Conservation (phyloP, 2,113 vertebrate species). For the Onychostruthus taczanowskii region DNA sequence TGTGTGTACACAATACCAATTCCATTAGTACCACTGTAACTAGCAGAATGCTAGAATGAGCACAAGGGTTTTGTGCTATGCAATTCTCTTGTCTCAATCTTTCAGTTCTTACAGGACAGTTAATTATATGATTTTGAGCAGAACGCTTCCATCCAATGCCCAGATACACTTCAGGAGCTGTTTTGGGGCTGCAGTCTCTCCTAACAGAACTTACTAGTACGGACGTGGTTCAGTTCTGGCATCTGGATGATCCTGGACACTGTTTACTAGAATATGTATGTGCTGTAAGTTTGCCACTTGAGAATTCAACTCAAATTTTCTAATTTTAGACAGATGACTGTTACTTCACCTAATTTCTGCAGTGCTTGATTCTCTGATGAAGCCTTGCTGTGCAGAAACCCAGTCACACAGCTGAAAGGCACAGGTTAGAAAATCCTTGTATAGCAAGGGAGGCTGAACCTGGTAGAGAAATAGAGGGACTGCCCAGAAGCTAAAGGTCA, state of each 20-base stretch:
- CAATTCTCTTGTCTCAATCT: neutral
- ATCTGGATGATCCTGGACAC: neutral
- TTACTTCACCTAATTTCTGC: neutral
- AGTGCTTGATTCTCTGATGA: neutral
- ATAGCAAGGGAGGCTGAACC: neutral
- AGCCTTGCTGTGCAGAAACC: neutral
- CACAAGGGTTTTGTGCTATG: neutral
- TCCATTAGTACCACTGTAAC: neutral
- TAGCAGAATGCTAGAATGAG: neutral
- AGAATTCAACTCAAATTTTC: neutral
- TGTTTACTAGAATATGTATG: neutral
- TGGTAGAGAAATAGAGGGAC: neutral
- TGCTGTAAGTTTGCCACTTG: neutral
- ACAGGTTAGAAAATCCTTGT: neutral
- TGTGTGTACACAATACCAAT: accelerated
- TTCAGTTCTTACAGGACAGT: neutral
- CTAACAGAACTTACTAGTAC: neutral
- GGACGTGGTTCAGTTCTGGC: neutral
- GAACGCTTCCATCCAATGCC: neutral
- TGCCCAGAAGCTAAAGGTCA: neutral
- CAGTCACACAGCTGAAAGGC: neutral
- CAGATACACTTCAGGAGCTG: neutral
- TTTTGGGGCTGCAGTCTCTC: neutral
- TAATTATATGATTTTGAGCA: neutral
- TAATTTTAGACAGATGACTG: neutral